A percentile compares a stretch with the other conserved stretches of the same genome.
phyloP scores from a whole-genome alignment of 2,113 vertebrate species.

The Orcinus orca region DNA sequence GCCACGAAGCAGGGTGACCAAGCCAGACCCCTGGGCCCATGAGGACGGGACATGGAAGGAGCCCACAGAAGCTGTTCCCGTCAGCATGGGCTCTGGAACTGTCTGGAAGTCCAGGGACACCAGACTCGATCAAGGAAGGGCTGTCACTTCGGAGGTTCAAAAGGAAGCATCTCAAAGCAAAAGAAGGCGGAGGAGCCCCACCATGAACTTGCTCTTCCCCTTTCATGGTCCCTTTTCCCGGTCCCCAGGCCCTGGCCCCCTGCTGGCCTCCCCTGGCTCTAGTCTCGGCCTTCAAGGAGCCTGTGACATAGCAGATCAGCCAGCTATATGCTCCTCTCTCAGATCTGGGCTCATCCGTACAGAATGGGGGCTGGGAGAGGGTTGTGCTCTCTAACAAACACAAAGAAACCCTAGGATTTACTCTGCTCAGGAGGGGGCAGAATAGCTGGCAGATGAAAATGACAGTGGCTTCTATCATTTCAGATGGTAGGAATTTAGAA shows the following conservation, averaged over 20 bases:
- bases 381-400: background rate
- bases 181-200: slow-evolving; percentile 20
- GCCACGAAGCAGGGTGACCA: background rate
- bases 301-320: background rate
- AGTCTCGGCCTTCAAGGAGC: background rate
- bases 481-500: slow-evolving; percentile 12
- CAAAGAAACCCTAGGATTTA: slow-evolving; percentile 7
- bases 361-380: background rate
- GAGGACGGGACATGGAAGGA: background rate
- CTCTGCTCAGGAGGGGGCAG: background rate
- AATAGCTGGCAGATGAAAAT: background rate
- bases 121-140: slow-evolving; percentile 48
- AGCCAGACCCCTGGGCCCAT: background rate
- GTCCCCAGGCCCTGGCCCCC: background rate
- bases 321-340: background rate
- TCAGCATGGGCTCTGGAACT: background rate
- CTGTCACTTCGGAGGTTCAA: slow-evolving; percentile 59
- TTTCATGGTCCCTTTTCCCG: background rate
- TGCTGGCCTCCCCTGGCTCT: background rate
- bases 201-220: background rate
- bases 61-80: background rate
- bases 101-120: slow-evolving; percentile 8
- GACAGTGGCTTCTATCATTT: background rate
- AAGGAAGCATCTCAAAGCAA: slow-evolving; percentile 55
- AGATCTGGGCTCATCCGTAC: background rate